phyloP scores from a whole-genome alignment of 64 coral and sea anemone genomes.

The Stylophora pistillata region DNA sequence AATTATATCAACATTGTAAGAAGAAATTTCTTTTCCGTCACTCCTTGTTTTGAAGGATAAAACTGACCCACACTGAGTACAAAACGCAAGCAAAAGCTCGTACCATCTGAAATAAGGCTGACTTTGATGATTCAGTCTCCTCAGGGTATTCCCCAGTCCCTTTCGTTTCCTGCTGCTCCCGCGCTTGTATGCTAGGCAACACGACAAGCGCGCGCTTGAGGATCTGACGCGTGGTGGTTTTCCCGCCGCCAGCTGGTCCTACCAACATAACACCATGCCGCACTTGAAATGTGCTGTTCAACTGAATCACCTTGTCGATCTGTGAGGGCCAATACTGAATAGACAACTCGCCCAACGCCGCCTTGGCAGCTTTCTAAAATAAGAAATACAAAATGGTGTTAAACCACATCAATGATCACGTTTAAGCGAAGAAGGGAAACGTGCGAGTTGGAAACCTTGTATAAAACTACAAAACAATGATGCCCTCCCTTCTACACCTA shows the following conservation, averaged over 20 bases:
- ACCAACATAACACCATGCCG: slow-evolving; percentile 87
- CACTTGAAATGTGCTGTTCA: slow-evolving; percentile 80
- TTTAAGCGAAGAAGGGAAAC: too few species aligned
- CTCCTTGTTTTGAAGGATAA: too few species aligned
- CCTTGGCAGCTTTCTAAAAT: slow-evolving; percentile 65
- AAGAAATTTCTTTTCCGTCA: neutral
- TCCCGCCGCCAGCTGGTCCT: slow-evolving; percentile 89
- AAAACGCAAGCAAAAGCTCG: neutral
- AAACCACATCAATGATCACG: neutral
- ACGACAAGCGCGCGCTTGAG: slow-evolving; percentile 73
- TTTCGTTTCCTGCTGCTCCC: slow-evolving; percentile 31
- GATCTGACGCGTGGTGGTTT: slow-evolving; percentile 87
- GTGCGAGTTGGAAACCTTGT: too few species aligned
- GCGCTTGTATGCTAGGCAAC: slow-evolving; percentile 67
- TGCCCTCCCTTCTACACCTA: too few species aligned
- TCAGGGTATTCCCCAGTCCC: slow-evolving; percentile 32
- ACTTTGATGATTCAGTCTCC: slow-evolving; percentile 49
- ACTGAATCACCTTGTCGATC: slow-evolving; percentile 82
- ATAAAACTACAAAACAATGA: too few species aligned
- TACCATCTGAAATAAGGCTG: slow-evolving; percentile 19
- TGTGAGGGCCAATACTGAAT: slow-evolving; percentile 76
- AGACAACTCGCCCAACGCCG: slow-evolving; percentile 66
- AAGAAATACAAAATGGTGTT: neutral
- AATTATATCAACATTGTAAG: neutral
- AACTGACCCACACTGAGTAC: neutral